Evolutionary conservation across 1,140 invertebrate genomes (phyloP), one percentile per base, ranked within the genome.

Genomic region (Plutomurus gul): DNA sequence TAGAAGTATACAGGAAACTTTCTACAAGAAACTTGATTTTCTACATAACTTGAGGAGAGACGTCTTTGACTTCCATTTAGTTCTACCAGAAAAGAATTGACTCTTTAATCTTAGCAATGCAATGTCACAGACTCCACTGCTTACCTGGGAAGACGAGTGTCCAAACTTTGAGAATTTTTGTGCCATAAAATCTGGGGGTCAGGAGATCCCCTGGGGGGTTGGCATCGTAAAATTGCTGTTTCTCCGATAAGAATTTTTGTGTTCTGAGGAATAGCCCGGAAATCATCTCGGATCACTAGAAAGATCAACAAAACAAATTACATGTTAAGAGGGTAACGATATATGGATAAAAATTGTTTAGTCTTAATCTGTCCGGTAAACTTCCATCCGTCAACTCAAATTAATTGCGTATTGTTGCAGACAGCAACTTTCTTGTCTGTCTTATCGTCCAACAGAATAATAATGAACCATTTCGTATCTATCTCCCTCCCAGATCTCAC

Each of bases 271-370:
- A 93, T 90, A 22, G 90, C 89, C 82, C 94, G 91, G 89, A 99
- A 98, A 85, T 99, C 96, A 85, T 98, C 95, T 81, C 95, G 92
- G 18, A 98, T 88, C 82, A 97, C 96, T 97, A 90, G 70, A 92
- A 92, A 82, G 85, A 65, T 65, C 56, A 72, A 72, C 70, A 72
- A 72, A 72, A 72, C 70, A 39, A 46, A 72, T 25, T 33, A 65
- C 27, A 65, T 33, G 27, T 30, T 65, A 25, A 11, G 27, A 65
- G 27, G 47, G 36, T 65, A 65, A 65, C 16, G 36, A 65, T 25
- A 56, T n/a, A n/a, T n/a, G n/a, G n/a, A n/a, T n/a, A n/a, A n/a
- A n/a, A n/a, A n/a, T n/a, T n/a, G n/a, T n/a, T n/a, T n/a, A n/a
- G n/a, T n/a, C n/a, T n/a, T n/a, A n/a, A n/a, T n/a, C n/a, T n/a